phyloP scores from a whole-genome alignment of 2,888 invertebrate genomes.

The Petrolisthes cinctipes region DNA sequence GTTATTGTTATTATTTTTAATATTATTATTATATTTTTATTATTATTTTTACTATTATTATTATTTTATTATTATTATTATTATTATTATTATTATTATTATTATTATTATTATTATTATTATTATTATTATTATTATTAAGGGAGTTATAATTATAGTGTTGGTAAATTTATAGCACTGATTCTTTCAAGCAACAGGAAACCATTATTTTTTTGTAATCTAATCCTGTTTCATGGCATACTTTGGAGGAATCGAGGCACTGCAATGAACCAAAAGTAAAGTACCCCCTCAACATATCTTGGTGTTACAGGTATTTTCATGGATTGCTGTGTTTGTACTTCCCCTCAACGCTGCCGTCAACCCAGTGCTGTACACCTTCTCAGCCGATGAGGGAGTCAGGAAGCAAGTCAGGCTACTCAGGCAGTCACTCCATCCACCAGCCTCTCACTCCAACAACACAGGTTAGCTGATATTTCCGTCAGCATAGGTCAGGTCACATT shows the following conservation, averaged over 20 bases:
- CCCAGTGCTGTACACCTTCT: constrained; percentile 73
- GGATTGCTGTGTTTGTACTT: constrained; percentile 73
- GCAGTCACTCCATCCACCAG: neutral
- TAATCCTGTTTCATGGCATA: no score
- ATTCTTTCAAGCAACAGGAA: no score
- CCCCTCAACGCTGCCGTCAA: constrained; percentile 74
- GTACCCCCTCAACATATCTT: neutral
- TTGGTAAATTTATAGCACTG: no score
- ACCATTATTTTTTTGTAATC: no score
- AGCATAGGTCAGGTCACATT: no score
- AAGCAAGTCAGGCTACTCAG: constrained; percentile 57
- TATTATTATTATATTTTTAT: neutral
- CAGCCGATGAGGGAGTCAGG: constrained; percentile 69
- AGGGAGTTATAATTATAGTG: no score
- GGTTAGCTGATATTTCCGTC: no score
- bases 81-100: constrained; percentile 13
- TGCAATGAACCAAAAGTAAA: no score
- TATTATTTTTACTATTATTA: neutral
- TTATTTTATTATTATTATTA: neutral
- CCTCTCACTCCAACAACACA: no score
- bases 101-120: constrained; percentile 12
- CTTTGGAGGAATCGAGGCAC: no score
- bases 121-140: constrained; percentile 5
- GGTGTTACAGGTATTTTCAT: constrained; percentile 70
- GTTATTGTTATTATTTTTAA: neutral